Evolutionary conservation across 2,888 invertebrate species (phyloP).

Genomic region (Synanthedon formicaeformis): DNA sequence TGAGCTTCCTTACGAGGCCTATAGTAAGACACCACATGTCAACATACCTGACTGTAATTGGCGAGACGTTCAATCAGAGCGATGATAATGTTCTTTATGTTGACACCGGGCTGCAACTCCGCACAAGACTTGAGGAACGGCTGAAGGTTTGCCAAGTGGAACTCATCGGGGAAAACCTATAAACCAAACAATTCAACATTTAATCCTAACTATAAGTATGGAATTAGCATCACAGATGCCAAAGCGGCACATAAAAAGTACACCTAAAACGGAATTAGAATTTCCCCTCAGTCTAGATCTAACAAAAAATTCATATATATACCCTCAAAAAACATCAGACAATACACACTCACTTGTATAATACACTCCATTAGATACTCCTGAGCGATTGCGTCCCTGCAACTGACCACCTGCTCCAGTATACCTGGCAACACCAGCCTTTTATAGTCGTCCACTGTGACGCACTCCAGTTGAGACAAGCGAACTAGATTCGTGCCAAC

Average conservation of each 20-base stretch:
- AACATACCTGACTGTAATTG: conserved; percentile 85
- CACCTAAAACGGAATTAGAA: no score
- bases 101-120: conserved; percentile 94
- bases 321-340: no score
- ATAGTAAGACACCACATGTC: no score
- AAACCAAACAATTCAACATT: neutral
- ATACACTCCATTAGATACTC: conserved; percentile 99
- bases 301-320: no score
- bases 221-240: no score
- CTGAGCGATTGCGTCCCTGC: conserved; percentile 97
- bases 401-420: conserved; percentile 97
- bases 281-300: no score
- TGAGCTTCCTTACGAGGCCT: no score
- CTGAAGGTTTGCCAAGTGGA: conserved; percentile 94
- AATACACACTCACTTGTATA: conserved; percentile 78
- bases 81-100: conserved; percentile 98
- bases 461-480: conserved; percentile 93
- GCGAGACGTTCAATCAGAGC: conserved; percentile 93
- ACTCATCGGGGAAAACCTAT: conserved; percentile 99
- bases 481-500: conserved; percentile 99
- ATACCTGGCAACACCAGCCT: conserved; percentile 94
- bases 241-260: no score
- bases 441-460: conserved; percentile 92
- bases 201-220: no score
- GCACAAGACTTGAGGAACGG: conserved; percentile 97